Percentiles rank a stretch among this genome's conserved stretches.
Evolutionary conservation across 2,888 invertebrate species (phyloP).

Genomic region (Eumacrocentrus americanus): DNA sequence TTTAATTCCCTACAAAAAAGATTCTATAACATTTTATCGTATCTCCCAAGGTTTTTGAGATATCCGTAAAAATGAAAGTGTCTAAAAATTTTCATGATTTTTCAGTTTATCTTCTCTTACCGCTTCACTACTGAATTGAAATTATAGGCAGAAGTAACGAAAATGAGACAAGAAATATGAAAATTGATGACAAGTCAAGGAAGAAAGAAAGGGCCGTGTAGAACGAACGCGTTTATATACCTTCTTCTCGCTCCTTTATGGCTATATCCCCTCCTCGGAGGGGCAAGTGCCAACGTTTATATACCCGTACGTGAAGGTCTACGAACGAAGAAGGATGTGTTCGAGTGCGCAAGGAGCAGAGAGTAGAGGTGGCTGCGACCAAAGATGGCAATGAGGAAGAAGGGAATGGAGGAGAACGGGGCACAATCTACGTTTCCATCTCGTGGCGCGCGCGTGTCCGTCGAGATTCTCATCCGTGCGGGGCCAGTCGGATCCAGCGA

Average conservation of each 20-base stretch:
- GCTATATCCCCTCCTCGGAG: no score
- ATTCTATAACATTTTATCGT: no score
- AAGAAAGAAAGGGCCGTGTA: background rate
- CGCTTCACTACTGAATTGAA: no score
- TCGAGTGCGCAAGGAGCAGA: background rate
- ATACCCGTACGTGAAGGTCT: background rate
- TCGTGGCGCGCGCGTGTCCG: slow-evolving; percentile 59
- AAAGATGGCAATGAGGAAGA: slow-evolving; percentile 39
- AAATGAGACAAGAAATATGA: slow-evolving; percentile 13
- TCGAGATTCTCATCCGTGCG: slow-evolving; percentile 54
- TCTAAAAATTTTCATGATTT: no score
- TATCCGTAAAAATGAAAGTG: no score
- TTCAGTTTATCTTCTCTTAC: no score
- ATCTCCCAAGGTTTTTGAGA: no score
- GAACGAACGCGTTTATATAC: background rate
- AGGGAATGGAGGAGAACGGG: slow-evolving; percentile 36
- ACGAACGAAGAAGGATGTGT: background rate
- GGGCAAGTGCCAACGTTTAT: background rate
- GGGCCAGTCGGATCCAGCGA: slow-evolving; percentile 43
- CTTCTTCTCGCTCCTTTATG: no score
- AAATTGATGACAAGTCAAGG: slow-evolving; percentile 27
- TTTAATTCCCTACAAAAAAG: no score
- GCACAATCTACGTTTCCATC: slow-evolving; percentile 57
- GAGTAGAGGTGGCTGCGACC: slow-evolving; percentile 33
- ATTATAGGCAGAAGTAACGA: background rate